A percentile compares a stretch with the other conserved stretches of the same genome.
Conservation (phyloP, 2,888 invertebrate species). For the Chromoteleia sp. region DNA sequence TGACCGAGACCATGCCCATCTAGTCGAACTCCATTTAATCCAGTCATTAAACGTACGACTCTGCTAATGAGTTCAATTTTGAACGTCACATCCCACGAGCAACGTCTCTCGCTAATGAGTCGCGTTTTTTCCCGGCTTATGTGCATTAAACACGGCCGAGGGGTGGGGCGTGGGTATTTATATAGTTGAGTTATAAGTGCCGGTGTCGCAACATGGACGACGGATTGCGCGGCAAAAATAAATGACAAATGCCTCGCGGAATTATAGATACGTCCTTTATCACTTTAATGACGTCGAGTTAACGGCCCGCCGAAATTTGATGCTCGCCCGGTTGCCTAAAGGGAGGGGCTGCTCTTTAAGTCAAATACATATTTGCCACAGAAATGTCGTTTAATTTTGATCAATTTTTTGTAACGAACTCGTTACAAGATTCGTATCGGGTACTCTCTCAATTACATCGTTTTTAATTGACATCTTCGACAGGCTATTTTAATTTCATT, state of each 20-base stretch:
- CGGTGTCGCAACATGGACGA: constrained; percentile 38
- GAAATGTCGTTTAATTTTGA: no score
- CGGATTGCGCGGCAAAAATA: constrained; percentile 50
- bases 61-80: constrained; percentile 70
- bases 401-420: no score
- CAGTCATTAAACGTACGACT: constrained; percentile 67
- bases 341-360: no score
- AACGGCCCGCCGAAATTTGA: constrained; percentile 10
- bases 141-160: constrained; percentile 3
- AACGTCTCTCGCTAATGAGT: constrained; percentile 60
- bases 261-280: constrained; percentile 53
- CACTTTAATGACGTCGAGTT: constrained; percentile 54
- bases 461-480: no score
- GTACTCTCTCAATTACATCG: no score
- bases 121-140: constrained; percentile 39
- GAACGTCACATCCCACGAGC: constrained; percentile 60
- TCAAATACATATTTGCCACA: no score
- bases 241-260: constrained; percentile 38
- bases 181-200: constrained; percentile 60
- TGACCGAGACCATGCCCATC: constrained; percentile 69
- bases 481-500: no score
- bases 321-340: constrained; percentile 7
- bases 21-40: constrained; percentile 68
- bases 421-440: no score
- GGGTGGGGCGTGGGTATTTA: constrained; percentile 52